Conservation (phyloP, 2,888 invertebrate species). For the Nymphalis polychloros region DNA sequence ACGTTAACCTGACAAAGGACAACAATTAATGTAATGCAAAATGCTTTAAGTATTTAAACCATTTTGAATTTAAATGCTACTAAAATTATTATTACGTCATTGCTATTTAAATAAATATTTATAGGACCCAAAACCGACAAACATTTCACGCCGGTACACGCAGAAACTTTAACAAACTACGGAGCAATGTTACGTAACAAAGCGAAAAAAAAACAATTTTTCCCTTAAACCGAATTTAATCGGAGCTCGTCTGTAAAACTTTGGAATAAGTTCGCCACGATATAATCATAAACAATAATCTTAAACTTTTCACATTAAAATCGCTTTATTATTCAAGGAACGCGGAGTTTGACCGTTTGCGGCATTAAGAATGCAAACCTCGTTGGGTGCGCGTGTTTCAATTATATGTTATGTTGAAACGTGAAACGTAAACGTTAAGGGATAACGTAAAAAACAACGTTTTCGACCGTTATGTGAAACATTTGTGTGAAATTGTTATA, state of each 20-base stretch:
- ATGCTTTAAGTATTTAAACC: too few species aligned
- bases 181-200: slow-evolving; percentile 19
- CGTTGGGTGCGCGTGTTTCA: slow-evolving; percentile 59
- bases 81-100: too few species aligned
- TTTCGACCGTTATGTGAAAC: background rate
- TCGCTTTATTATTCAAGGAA: slow-evolving; percentile 53
- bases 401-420: slow-evolving; percentile 52
- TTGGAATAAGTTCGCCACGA: slow-evolving; percentile 36
- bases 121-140: too few species aligned
- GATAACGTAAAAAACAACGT: slow-evolving; percentile 14
- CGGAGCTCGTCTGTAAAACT: slow-evolving; percentile 33
- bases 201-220: slow-evolving; percentile 23
- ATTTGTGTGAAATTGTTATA: slow-evolving; percentile 7
- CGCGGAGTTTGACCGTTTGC: slow-evolving; percentile 52
- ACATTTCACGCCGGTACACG: too few species aligned
- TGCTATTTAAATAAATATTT: too few species aligned
- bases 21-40: too few species aligned
- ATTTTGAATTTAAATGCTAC: too few species aligned
- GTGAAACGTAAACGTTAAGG: slow-evolving; percentile 12
- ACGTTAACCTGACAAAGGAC: too few species aligned
- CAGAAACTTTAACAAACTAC: slow-evolving; percentile 6
- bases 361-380: slow-evolving; percentile 57
- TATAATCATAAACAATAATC: slow-evolving; percentile 48
- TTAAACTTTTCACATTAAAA: slow-evolving; percentile 58
- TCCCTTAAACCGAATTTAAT: slow-evolving; percentile 39